A percentile compares a stretch with the other conserved stretches of the same genome.
These are phyloP conservation scores for Ursus arctos DNA, from an alignment of 2,113 vertebrate genomes.

Conservation along the genomic window DNA sequence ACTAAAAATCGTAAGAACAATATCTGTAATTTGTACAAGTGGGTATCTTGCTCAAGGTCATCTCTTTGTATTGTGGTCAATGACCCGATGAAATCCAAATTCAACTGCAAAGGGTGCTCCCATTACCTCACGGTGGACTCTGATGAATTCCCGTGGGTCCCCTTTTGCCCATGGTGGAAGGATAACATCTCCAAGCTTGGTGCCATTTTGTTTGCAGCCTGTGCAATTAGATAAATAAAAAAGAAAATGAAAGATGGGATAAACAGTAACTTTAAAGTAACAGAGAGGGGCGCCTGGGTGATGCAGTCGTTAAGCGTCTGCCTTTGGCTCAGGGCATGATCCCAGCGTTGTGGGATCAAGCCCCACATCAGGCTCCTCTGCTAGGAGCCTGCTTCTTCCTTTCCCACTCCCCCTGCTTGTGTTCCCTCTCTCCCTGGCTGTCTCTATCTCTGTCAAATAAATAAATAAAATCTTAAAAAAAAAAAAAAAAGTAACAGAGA, in stretches of 20 bases:
- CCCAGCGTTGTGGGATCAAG: too few relatives aligned
- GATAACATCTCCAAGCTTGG: slow-evolving; percentile 96
- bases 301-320: too few relatives aligned
- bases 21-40: neutral
- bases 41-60: neutral
- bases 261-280: neutral
- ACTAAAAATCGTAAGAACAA: neutral
- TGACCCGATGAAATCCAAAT: neutral
- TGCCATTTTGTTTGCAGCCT: slow-evolving; percentile 99
- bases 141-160: slow-evolving; percentile 98
- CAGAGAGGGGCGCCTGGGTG: too few relatives aligned
- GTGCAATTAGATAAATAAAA: slow-evolving; percentile 7
- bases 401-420: too few relatives aligned
- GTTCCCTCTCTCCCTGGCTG: too few relatives aligned
- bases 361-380: too few relatives aligned
- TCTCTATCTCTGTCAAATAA: too few relatives aligned
- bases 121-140: slow-evolving; percentile 97
- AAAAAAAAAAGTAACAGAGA: neutral
- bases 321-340: too few relatives aligned
- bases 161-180: slow-evolving; percentile 99
- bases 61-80: neutral
- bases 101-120: neutral
- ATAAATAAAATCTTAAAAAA: too few relatives aligned
- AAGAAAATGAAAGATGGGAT: neutral
- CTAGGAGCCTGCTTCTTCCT: too few relatives aligned